Evolutionary conservation across 2,113 vertebrate genomes (phyloP), one percentile per base, ranked within the genome.

Genomic region (Brachyistius frenatus): DNA sequence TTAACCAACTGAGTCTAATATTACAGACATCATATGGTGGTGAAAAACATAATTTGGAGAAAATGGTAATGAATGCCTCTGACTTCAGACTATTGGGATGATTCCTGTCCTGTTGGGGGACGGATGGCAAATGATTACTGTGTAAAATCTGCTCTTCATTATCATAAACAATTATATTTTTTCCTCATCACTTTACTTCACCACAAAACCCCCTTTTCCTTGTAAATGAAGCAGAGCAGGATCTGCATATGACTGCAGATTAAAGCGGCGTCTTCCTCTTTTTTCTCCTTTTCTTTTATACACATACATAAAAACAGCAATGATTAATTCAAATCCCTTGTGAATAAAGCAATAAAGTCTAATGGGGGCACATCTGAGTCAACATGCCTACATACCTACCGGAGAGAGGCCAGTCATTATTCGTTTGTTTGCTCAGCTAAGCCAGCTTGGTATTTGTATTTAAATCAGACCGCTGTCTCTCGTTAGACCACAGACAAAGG

Each of bases 291-390:
- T 23, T 32, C 33, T 56, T 5, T 5, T 56, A 10, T 35, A 15
- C 36, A 54, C 68, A 72, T 50, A 73, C 74, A 76, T 31, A 65
- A 53, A 68, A 16, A 70, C 7, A 23, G 56, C 81, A 83, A 79
- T 90, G 78, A 85, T 89, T 84, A 66, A 90, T 87, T 88, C 68
- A 89, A 88, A 86, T 87, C 84, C 81, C 75, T 54, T 0, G 57
- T 88, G 87, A 92, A 86, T 87, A 85, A 88, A 90, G 89, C 85
- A 90, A 92, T 92, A 93, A 92, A 92, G 65, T 65, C 78, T 80
- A 71, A 87, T 71, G 56, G 54, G 63, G 73, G 55, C 69, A 82
- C 84, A 89, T 87, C 84, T 89, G 87, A 81, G 87, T 84, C 78
- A 88, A 91, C 83, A 71, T 56, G 76, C 56, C 57, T 16, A 58